Evolutionary conservation across 2,113 vertebrate genomes (phyloP).

Genomic region (Heteronetta atricapilla): DNA sequence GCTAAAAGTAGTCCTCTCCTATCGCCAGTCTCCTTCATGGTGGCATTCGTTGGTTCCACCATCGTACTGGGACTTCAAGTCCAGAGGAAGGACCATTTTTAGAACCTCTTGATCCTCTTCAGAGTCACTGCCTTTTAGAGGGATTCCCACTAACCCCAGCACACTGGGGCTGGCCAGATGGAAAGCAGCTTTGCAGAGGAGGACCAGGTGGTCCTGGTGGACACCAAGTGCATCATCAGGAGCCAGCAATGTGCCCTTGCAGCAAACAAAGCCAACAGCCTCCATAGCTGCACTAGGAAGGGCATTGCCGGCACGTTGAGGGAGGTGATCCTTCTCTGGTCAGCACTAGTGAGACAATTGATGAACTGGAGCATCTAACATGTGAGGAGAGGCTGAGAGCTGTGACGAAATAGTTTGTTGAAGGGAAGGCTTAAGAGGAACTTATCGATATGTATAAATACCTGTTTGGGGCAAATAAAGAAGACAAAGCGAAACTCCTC

Average conservation of each 20-base stretch:
- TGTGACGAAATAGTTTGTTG: fast-evolving
- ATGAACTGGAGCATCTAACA: background rate
- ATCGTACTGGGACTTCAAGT: background rate
- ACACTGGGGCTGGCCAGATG: background rate
- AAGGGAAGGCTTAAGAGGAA: background rate
- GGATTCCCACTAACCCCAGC: background rate
- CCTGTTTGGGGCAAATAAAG: fast-evolving
- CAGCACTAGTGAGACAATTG: background rate
- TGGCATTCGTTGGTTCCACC: background rate
- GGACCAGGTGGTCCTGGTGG: background rate
- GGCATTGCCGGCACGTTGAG: background rate
- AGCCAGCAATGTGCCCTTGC: background rate
- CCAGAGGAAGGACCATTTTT: background rate
- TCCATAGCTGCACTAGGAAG: background rate
- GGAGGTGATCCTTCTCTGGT: background rate
- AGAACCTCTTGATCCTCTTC: background rate
- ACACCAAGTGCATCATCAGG: fast-evolving
- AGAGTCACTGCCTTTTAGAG: background rate
- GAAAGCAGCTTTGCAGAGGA: background rate
- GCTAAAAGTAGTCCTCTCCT: background rate
- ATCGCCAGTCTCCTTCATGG: background rate
- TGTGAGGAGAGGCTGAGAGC: background rate
- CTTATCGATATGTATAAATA: background rate
- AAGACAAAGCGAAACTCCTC: background rate
- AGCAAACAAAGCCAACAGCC: background rate